Evolutionary conservation across 2,888 invertebrate genomes (phyloP), one percentile per base, ranked within the genome.

Genomic region (Rambutsinella grinnellia): DNA sequence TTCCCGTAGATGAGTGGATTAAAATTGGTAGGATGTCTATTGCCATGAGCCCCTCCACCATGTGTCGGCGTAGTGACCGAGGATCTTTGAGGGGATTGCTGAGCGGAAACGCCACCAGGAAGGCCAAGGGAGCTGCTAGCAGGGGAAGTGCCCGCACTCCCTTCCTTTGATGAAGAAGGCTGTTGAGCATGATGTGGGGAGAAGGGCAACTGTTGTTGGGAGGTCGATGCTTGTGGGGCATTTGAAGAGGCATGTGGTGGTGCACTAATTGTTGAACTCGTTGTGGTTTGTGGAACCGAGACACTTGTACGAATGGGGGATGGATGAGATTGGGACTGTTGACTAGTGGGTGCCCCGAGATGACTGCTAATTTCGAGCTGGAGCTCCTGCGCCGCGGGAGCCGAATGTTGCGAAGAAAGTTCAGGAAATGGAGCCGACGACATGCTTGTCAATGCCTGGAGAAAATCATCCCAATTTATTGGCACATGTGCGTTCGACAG

Each of bases 1-100:
- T 93, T 94, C 51, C 95, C 95, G 86, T 93, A 95, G 82, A 97
- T 95, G 85, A 97, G 93, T 0, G 96, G 96, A 88, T 96, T 97
- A 85, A 91, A 89, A 65, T 84, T 72, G 71, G 84, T 72, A 82
- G 86, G 75, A 84, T 85, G 8, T 82, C 84, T 79, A 36, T 76
- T 72, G 0, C 65, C 76, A 49, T 69, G 72, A 10, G 65, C 74
- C n/a, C 6, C 15, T 19, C n/a, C 15, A 27, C 68, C 78, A 51
- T 71, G 72, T 15, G 68, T 68, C 13, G 74, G 74, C 0, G 69
- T 74, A 8, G 74, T 71, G 3, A 68, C 68, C 6, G 79, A 74
- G 0, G 72, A 72, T 15, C 75, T 27, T 78, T 74, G 76, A 8
- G 76, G 76, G 8, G 76, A 76, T n/a, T 76, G 76, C 23, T 47